phyloP scores from a whole-genome alignment of 2,113 vertebrate species.

The Choloepus hoffmanni region DNA sequence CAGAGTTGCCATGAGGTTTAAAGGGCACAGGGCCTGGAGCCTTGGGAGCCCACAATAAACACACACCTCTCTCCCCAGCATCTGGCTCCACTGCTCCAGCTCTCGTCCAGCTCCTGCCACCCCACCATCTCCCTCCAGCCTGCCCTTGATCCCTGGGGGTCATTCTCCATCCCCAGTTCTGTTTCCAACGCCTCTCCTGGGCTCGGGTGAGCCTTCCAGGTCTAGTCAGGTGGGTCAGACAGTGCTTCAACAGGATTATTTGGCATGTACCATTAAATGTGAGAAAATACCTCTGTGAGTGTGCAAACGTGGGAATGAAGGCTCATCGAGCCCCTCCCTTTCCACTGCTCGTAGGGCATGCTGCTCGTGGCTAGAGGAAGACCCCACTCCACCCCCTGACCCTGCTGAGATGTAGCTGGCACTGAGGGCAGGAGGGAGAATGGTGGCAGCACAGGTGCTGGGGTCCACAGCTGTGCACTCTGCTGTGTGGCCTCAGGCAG shows the following conservation, averaged over 20 bases:
- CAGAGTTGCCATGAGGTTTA: neutral
- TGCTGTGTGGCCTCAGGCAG: neutral
- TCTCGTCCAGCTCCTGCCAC: neutral
- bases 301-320: neutral
- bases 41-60: neutral
- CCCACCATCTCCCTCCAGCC: neutral
- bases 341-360: neutral
- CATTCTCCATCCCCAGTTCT: neutral
- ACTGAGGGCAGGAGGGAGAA: neutral
- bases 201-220: neutral
- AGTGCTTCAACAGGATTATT: neutral
- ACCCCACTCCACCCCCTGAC: neutral
- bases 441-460: accelerated
- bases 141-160: too few relatives aligned
- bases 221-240: neutral
- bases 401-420: neutral
- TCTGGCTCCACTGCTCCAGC: neutral
- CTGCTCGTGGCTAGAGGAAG: neutral
- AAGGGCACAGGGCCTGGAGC: neutral
- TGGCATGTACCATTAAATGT: neutral
- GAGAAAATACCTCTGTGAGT: neutral
- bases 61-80: neutral
- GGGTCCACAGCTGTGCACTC: neutral
- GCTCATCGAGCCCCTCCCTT: accelerated
- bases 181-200: neutral